A percentile compares a stretch with the other conserved stretches of the same genome.
phyloP scores from a whole-genome alignment of 2,888 invertebrate genomes.

The Deilephila elpenor region DNA sequence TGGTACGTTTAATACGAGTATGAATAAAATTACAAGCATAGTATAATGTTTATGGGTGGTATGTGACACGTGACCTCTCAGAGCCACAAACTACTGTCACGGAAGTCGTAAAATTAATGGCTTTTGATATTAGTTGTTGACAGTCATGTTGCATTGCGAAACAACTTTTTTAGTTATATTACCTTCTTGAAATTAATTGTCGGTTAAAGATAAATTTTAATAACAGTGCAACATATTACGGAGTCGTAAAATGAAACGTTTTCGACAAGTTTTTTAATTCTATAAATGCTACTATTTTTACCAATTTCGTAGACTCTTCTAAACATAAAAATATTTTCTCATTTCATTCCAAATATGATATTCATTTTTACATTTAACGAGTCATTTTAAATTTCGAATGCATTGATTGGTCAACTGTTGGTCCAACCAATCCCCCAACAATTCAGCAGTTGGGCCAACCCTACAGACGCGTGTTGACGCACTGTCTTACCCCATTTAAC shows the following conservation, averaged over 20 bases:
- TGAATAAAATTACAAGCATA: conserved; percentile 21
- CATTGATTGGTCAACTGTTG: neutral
- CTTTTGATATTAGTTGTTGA: neutral
- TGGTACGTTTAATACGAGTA: neutral
- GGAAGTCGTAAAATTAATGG: conserved; percentile 15
- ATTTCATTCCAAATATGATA: too few relatives aligned
- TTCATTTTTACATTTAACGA: too few relatives aligned
- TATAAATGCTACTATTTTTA: too few relatives aligned
- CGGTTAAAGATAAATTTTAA: too few relatives aligned
- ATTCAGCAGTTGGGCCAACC: conserved; percentile 31
- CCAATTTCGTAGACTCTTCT: too few relatives aligned
- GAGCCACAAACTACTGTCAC: conserved; percentile 11
- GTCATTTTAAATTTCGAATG: neutral
- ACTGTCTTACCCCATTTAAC: conserved; percentile 31
- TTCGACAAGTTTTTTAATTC: too few relatives aligned
- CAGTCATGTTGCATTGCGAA: conserved; percentile 7
- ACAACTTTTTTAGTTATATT: neutral
- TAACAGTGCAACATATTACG: too few relatives aligned
- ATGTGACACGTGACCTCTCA: conserved; percentile 24
- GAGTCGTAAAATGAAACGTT: too few relatives aligned
- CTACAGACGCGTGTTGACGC: conserved; percentile 31
- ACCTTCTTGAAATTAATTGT: neutral
- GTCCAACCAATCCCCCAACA: conserved; percentile 35
- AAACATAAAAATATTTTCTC: too few relatives aligned
- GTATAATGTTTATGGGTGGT: conserved; percentile 14